phyloP scores from a whole-genome alignment of 2,797 vertebrate genomes.

The Dendrocincla tyrannina region DNA sequence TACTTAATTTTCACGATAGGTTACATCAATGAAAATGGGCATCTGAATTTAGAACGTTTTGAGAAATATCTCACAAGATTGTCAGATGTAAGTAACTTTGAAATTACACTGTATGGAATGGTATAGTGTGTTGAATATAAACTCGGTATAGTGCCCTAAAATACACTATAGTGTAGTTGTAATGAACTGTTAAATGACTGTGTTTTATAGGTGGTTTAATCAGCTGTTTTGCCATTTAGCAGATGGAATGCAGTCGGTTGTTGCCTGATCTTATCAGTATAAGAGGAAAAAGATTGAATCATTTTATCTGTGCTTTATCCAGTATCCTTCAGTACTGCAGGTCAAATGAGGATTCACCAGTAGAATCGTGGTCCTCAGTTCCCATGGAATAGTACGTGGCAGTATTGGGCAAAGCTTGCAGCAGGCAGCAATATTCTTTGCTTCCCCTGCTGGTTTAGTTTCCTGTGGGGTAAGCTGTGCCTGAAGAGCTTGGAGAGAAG shows the following conservation, averaged over 20 bases:
- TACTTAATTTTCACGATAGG: conserved; percentile 76
- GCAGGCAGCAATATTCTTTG: background rate
- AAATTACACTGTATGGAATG: background rate
- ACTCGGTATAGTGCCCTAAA: background rate
- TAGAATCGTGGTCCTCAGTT: background rate
- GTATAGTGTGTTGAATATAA: background rate
- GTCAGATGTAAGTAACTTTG: conserved; percentile 85
- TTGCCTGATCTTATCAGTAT: background rate
- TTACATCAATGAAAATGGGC: conserved; percentile 96
- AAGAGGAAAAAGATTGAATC: background rate
- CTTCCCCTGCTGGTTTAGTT: background rate
- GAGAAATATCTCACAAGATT: conserved; percentile 94
- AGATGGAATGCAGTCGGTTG: background rate
- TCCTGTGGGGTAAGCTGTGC: background rate
- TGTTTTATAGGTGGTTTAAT: background rate
- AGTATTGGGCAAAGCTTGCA: background rate
- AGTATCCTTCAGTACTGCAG: background rate
- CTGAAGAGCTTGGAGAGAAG: background rate
- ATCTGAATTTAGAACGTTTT: conserved; percentile 92
- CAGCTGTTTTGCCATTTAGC: background rate
- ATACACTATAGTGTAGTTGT: background rate
- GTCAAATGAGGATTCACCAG: background rate
- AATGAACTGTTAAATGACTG: background rate
- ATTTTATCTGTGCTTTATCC: background rate
- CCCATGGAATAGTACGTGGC: accelerated